Conservation (phyloP, 2,113 vertebrate species). For the Xiphophorus couchianus region DNA sequence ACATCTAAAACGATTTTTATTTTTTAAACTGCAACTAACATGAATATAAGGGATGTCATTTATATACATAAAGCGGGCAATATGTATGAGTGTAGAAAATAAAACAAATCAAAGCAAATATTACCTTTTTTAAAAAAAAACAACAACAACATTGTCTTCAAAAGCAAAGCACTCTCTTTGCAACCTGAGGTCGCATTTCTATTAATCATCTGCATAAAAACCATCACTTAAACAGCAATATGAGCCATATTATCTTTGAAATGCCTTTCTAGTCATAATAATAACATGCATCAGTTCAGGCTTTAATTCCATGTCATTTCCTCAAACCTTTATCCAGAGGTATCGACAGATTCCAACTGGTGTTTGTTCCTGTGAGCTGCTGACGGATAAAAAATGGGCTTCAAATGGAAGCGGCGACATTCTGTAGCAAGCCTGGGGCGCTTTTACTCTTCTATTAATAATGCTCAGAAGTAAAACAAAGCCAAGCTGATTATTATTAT, state of each 20-base stretch:
- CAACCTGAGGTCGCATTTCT: constrained; percentile 12
- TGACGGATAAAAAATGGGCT: constrained; percentile 22
- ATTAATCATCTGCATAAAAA: neutral
- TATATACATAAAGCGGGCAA: too few species aligned
- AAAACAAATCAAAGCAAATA: neutral
- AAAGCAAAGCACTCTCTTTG: neutral
- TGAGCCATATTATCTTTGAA: constrained; percentile 17
- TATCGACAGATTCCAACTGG: constrained; percentile 10
- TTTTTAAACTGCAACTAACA: neutral
- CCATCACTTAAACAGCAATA: neutral
- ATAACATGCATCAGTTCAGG: constrained; percentile 23
- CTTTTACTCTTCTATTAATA: constrained; percentile 7
- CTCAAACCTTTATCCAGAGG: constrained; percentile 20
- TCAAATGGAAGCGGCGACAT: constrained; percentile 25
- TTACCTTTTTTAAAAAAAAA: neutral
- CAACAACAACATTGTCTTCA: neutral
- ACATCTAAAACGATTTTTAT: neutral
- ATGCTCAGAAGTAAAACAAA: constrained; percentile 32
- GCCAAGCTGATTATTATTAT: constrained; percentile 13
- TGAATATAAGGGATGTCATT: neutral
- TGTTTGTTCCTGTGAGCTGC: constrained; percentile 35
- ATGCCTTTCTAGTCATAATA: constrained; percentile 4
- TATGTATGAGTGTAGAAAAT: neutral
- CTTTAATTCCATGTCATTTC: constrained; percentile 11
- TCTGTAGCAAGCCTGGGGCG: constrained; percentile 17